Base-by-base conservation (phyloP, 1,140 invertebrate species). In the Halictus rubicundus region DNA sequence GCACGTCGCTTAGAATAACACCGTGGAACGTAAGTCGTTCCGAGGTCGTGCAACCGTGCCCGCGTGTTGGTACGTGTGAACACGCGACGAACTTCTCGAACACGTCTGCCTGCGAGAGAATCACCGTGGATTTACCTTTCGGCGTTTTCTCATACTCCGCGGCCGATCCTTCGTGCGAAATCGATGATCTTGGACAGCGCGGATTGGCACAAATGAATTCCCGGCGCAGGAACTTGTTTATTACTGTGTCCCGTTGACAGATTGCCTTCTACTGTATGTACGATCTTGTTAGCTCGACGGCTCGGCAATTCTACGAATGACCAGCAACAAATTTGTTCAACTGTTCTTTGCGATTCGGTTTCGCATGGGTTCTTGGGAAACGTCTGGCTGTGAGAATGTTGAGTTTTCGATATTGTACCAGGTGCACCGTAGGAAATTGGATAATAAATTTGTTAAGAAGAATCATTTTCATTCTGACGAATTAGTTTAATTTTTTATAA, bases 1-100 rank as follows among this genome's bases (percentile, higher is more conserved):
- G 49, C 68, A 73, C 60, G 66, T 74, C 75, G 81, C 78, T 87
- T 86, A 87, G 78, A 86, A 86, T 87, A 87, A 86, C 85, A 78
- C 52, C 64, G 64, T 59, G 72, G 65, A 32, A 70, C 69, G 76
- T 70, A 83, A 84, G 75, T 78, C 76, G 82, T 83, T 79, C 66
- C 39, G 42, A 37, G 65, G 65, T 76, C 74, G 21, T 60, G 39
- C 21, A 57, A 49, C 23, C 46, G 10, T 19, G 25, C 57, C 64
- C 63, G 42, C 65, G 52, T 46, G 52, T 32, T 32, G 32, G 32
- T 64, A 25, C 25, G 10, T 19, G 37, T 32, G 60, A 1, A n/a
- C 1, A n/a, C 8, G 39, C 37, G 57, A 75, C 37, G 16, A 46
- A 64, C n/a, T 65, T 60, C 7, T 7, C 27, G 32, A 27, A 21